Evolutionary conservation across 2,113 vertebrate genomes (phyloP).

Genomic region (Hippocampus zosterae): DNA sequence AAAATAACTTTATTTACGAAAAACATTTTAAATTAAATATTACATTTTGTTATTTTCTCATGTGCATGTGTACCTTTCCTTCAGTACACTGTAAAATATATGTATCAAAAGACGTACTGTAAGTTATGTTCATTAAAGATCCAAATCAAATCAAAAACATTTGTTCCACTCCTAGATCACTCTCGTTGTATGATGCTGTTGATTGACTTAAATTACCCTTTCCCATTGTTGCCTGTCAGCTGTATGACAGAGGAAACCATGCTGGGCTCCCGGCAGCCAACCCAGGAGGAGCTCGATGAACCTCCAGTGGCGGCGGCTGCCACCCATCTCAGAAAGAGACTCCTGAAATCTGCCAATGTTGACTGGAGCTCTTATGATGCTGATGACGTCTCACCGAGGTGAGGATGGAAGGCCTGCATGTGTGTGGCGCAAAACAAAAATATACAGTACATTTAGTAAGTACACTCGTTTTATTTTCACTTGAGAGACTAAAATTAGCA

Average conservation of each 20-base stretch:
- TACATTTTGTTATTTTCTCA: too few relatives aligned
- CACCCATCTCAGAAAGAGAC: slow-evolving; percentile 48
- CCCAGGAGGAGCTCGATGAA: slow-evolving; percentile 70
- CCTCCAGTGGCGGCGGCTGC: slow-evolving; percentile 25
- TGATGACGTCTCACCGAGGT: slow-evolving; percentile 54
- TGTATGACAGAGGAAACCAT: slow-evolving; percentile 76
- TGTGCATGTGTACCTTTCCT: background rate
- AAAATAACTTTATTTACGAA: too few relatives aligned
- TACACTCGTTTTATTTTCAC: too few relatives aligned
- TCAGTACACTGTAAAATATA: background rate
- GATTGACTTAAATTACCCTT: background rate
- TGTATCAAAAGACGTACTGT: too few relatives aligned
- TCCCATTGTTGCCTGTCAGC: slow-evolving; percentile 47
- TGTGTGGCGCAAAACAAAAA: background rate
- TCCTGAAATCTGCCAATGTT: slow-evolving; percentile 59
- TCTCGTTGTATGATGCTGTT: background rate
- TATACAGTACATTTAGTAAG: background rate
- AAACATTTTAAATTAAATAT: too few relatives aligned
- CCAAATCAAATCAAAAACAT: background rate
- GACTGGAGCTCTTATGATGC: slow-evolving; percentile 62
- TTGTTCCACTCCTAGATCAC: background rate
- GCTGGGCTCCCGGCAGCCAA: slow-evolving; percentile 70
- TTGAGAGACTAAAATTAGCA: background rate
- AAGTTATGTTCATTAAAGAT: background rate
- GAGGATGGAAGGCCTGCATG: slow-evolving; percentile 10